Conservation (phyloP, 2,113 vertebrate species). For the Pantherophis guttatus region DNA sequence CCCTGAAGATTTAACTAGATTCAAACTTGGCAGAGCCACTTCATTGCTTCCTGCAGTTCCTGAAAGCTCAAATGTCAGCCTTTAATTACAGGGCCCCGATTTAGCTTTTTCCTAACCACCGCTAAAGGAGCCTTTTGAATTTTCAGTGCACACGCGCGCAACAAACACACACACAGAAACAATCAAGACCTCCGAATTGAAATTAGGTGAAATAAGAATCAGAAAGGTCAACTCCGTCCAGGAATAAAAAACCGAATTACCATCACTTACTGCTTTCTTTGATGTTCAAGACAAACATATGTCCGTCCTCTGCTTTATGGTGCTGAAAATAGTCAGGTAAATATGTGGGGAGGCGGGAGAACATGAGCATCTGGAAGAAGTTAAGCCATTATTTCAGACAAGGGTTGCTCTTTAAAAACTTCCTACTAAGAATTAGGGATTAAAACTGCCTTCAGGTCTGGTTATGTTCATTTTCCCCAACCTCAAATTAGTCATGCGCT, state of each 20-base stretch:
- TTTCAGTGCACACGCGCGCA: neutral
- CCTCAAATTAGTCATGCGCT: neutral
- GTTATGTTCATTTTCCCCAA: neutral
- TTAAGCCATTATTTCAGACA: neutral
- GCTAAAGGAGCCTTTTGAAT: conserved; percentile 8
- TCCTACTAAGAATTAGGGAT: neutral
- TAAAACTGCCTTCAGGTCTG: neutral
- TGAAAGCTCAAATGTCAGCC: conserved; percentile 35
- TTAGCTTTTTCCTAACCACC: conserved; percentile 27
- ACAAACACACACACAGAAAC: neutral
- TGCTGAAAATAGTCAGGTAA: neutral
- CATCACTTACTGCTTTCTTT: neutral
- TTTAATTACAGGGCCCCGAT: conserved; percentile 36
- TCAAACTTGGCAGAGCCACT: conserved; percentile 34
- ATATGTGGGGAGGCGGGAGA: neutral
- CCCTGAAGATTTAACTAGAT: conserved; percentile 37
- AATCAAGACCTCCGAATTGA: neutral
- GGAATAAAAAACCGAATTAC: neutral
- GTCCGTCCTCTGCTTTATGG: neutral
- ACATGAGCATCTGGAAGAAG: neutral
- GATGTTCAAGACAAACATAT: conserved; percentile 8
- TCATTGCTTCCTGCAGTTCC: conserved; percentile 23
- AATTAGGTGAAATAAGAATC: neutral
- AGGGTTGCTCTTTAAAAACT: neutral
- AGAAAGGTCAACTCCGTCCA: neutral